phyloP scores from a whole-genome alignment of 2,888 invertebrate genomes.

The Prosopocoilus inquinatus region DNA sequence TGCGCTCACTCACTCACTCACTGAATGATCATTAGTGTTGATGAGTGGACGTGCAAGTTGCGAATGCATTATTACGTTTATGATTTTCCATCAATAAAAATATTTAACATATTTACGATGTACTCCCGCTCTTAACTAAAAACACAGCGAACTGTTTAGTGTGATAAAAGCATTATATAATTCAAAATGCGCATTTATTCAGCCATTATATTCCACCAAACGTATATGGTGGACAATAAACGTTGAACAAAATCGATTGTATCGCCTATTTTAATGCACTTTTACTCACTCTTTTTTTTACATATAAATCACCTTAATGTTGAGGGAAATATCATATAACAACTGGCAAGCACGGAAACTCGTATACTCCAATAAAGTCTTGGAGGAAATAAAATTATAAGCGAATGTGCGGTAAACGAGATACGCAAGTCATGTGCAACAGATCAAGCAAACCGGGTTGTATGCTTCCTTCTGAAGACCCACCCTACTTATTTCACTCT shows the following conservation, averaged over 20 bases:
- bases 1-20: no score
- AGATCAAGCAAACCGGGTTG: conserved; percentile 13
- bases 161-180: conserved; percentile 1
- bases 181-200: conserved; percentile 1
- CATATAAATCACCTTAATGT: conserved; percentile 8
- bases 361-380: conserved; percentile 13
- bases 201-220: not conserved
- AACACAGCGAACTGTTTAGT: not conserved
- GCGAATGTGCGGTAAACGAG: conserved; percentile 17
- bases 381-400: conserved; percentile 19
- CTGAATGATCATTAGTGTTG: no score
- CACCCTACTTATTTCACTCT: conserved; percentile 26
- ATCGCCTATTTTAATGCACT: conserved; percentile 11
- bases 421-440: conserved; percentile 22
- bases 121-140: not conserved
- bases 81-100: not conserved
- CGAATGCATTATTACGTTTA: no score
- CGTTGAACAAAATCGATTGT: conserved; percentile 6
- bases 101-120: not conserved
- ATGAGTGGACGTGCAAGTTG: no score
- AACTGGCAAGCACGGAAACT: conserved; percentile 8
- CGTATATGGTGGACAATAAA: conserved; percentile 7
- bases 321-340: conserved; percentile 1
- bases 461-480: conserved; percentile 6
- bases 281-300: conserved; percentile 5